Percentiles rank a stretch among this genome's conserved stretches.
Evolutionary conservation across 2,888 invertebrate species (phyloP).

Genomic region (Hylaea fasciaria): DNA sequence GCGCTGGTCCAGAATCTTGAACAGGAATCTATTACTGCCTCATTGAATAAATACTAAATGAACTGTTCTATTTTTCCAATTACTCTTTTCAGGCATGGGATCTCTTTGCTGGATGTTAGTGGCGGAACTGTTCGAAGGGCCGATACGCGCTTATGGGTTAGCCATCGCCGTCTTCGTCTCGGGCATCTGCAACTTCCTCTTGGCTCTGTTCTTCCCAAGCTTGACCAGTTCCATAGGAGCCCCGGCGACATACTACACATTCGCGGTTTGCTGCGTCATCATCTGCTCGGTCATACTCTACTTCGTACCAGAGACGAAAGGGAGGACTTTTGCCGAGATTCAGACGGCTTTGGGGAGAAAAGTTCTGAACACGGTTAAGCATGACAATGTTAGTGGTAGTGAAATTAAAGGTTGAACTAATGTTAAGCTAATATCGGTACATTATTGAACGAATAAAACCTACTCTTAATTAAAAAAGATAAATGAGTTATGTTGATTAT

Average conservation of each 20-base stretch:
- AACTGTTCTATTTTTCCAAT: too few species aligned
- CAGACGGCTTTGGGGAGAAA: constrained; percentile 12
- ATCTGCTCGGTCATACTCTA: constrained; percentile 5
- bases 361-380: background rate
- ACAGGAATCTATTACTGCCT: too few species aligned
- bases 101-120: constrained; percentile 50
- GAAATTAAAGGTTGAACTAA: too few species aligned
- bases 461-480: too few species aligned
- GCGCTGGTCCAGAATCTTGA: too few species aligned
- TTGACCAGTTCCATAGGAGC: constrained; percentile 19
- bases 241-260: constrained; percentile 21
- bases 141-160: constrained; percentile 41
- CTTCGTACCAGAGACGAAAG: constrained; percentile 21
- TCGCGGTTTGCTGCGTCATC: constrained; percentile 11
- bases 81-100: constrained; percentile 50
- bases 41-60: too few species aligned
- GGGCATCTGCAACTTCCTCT: background rate
- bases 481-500: too few species aligned
- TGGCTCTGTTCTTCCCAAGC: constrained; percentile 20
- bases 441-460: too few species aligned
- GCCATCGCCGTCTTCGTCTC: constrained; percentile 10
- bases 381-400: background rate
- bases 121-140: constrained; percentile 55
- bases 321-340: constrained; percentile 9
- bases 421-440: too few species aligned